phyloP scores from a whole-genome alignment of 2,888 invertebrate species.

The Diloba caeruleocephala region DNA sequence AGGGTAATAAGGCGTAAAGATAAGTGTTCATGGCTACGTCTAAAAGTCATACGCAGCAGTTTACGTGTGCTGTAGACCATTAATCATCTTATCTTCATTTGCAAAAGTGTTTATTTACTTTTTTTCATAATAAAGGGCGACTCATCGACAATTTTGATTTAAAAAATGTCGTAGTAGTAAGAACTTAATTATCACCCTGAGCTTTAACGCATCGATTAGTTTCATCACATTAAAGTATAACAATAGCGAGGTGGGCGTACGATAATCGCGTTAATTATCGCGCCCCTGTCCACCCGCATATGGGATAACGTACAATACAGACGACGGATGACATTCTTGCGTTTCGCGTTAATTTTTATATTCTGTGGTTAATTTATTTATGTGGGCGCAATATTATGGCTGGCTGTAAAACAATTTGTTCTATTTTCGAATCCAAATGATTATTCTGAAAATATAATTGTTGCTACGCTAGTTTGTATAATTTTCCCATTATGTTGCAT shows the following conservation, averaged over 20 bases:
- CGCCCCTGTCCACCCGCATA: constrained; percentile 60
- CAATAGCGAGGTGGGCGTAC: constrained; percentile 56
- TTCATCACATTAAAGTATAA: constrained; percentile 51
- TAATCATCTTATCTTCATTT: constrained; percentile 44
- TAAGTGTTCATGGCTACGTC: constrained; percentile 40
- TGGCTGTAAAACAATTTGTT: constrained; percentile 47
- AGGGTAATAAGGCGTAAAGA: constrained; percentile 31
- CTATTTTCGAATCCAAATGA: constrained; percentile 39
- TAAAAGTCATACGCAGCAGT: constrained; percentile 44
- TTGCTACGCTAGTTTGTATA: constrained; percentile 18
- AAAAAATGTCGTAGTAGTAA: too few relatives aligned
- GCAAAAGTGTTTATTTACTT: constrained; percentile 27
- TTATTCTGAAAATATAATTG: constrained; percentile 12
- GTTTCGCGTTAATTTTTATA: constrained; percentile 59
- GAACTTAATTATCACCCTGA: constrained; percentile 52
- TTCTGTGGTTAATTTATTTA: constrained; percentile 55
- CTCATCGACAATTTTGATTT: too few relatives aligned
- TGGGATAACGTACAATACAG: constrained; percentile 49
- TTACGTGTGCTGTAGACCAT: constrained; percentile 41
- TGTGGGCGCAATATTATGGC: constrained; percentile 55
- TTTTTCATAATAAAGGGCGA: constrained; percentile 31
- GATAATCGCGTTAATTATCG: constrained; percentile 63
- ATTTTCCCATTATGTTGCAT: too few relatives aligned
- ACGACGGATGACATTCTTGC: constrained; percentile 50
- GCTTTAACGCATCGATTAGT: constrained; percentile 51